Evolutionary conservation across 2,113 vertebrate species (phyloP).

Genomic region (Fregata magnificens): DNA sequence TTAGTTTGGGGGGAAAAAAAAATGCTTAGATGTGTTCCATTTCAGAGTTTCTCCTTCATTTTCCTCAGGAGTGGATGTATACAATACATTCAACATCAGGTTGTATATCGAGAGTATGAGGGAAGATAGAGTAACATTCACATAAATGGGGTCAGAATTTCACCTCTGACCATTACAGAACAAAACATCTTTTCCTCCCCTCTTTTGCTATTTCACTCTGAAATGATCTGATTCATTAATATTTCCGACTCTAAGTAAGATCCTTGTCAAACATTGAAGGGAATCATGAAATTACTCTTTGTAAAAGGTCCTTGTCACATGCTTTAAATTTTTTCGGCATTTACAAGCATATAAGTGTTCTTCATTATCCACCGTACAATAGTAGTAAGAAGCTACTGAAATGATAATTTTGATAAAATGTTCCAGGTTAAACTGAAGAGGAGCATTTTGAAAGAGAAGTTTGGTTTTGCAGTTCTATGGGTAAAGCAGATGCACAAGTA

Average conservation of each 20-base stretch:
- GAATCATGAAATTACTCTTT: not conserved
- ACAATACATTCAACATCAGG: not conserved
- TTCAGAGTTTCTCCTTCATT: not conserved
- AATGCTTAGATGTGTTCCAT: not conserved
- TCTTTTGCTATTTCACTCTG: not conserved
- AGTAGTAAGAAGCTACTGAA: not conserved
- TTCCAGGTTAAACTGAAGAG: not conserved
- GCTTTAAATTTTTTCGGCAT: not conserved
- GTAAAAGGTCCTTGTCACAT: not conserved
- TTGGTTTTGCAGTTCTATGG: not conserved
- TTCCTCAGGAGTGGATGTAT: not conserved
- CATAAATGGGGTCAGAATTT: not conserved
- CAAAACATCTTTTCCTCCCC: not conserved
- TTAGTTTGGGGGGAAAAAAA: not conserved
- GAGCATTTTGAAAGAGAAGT: not conserved
- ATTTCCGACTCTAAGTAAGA: not conserved
- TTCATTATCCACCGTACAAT: not conserved
- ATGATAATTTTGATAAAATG: not conserved
- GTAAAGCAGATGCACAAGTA: constrained; percentile 25
- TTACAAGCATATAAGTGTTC: not conserved
- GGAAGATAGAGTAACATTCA: not conserved
- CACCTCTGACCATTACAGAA: not conserved
- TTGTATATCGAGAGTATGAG: fast-evolving
- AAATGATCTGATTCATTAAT: not conserved
- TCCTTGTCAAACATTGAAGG: not conserved